Evolutionary conservation across 2,797 vertebrate species (phyloP), one percentile per base, ranked within the genome.

Genomic region (Sparus aurata): DNA sequence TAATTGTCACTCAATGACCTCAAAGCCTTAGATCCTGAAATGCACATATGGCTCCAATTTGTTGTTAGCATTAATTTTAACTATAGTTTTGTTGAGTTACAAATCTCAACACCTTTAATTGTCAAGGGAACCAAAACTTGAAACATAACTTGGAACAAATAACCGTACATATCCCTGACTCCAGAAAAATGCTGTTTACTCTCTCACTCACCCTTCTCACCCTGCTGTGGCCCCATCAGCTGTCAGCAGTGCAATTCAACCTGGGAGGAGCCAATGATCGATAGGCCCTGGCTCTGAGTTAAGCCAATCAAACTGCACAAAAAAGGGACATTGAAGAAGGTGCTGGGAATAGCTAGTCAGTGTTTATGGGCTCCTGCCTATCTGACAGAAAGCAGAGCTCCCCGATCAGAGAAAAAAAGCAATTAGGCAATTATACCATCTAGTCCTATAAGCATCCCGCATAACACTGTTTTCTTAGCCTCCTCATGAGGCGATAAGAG

Each of bases 401-500:
- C 52, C 70, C 63, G 78, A 86, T 30, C 53, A 71, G 73, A 88
- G 79, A 91, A 93, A 95, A 95, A 94, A 94, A 95, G 93, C 93
- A 95, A 96, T 96, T 95, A 95, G 94, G 93, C 93, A 95, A 95
- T 95, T 95, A 95, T 90, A 95, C 88, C 87, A 89, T 86, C 64
- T 58, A 77, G 90, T 87, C 82, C 85, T 92, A 85, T 93, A 89
- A 93, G 88, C 90, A 91, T 89, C 86, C 73, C 76, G 91, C 89
- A 93, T 94, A 88, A 74, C 77, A 71, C 79, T 95, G 93, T 95
- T 95, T 95, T 95, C 90, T 93, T 94, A 94, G 91, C 85, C 90
- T 94, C 89, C 94, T 88, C 76, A 54, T 76, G 69, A 77, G 86
- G 74, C 81, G 92, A 95, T 95, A 95, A 94, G 92, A 84, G 87